Base-by-base conservation (phyloP, 2,888 invertebrate genomes). In the Drosophila tripunctata region DNA sequence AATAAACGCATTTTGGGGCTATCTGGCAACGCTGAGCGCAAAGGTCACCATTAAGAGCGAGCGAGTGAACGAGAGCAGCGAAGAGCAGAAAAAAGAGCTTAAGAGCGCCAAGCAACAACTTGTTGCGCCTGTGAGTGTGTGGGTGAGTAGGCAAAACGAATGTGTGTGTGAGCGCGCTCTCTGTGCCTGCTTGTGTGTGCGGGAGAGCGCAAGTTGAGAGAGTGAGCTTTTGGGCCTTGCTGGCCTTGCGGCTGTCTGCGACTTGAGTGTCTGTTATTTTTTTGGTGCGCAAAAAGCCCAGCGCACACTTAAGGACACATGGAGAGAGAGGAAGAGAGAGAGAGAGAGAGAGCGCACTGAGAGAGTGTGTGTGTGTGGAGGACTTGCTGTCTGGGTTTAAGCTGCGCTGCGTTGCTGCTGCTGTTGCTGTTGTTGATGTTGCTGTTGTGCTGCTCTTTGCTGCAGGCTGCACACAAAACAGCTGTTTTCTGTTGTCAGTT, bases 241-340 rank as follows among this genome's bases (percentile, higher is more conserved):
- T 77, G 81, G 64, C 62, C 45, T 57, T 69, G 66, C 45, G 56
- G 58, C 17, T 61, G 65, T 67, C 61, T 65, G 58, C 48, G 52
- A 30, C 48, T 38, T 69, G 64, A 67, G 41, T 33, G 48, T 45
- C 50, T 52, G 35, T n/a, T n/a, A 35, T 24, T 10, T 36, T 64
- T 64, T 58, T 79, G 67, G 60, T 76, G 83, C 83, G 86, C 80
- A 86, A 79, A 82, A 78, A 81, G 69, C 64, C 62, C 72, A 75
- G 66, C 67, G 64, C 62, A 62, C 52, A 71, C 67, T 57, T 65
- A 66, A 86, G 87, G 84, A 80, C 84, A 78, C 65, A 77, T 83
- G 68, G 73, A 56, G n/a, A n/a, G n/a, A n/a, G n/a, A n/a, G n/a
- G n/a, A n/a, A n/a, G n/a, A n/a, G n/a, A n/a, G n/a, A n/a, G n/a